Evolutionary conservation across 2,888 invertebrate genomes (phyloP), one percentile per base, ranked within the genome.

Genomic region (Epirrhoe tristata): DNA sequence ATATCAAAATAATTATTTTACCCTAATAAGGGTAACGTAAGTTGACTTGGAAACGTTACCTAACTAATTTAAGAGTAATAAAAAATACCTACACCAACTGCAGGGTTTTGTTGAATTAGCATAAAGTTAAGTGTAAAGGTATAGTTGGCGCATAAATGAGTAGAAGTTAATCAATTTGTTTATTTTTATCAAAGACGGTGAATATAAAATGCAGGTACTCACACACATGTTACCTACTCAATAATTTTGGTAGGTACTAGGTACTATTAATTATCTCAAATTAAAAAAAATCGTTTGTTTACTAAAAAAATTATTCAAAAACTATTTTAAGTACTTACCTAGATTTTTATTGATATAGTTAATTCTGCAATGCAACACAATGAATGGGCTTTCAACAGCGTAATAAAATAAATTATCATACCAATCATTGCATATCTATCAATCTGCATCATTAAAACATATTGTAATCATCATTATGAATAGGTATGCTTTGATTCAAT

Each of bases 401-500:
- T n/a, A 52, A 51, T 48, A 58, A 58, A 36, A 52, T 59, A 36
- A 43, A 60, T 53, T 43, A 43, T 34, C 46, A 63, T 57, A 39
- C 36, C 54, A 66, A 55, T 62, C 34, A 61, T 50, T 63, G 16
- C 4, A 7, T 56, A 55, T 52, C 16, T 48, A 48, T 16, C 12
- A 16, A 48, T 16, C 55, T 55, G 36, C 52, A 14, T 82, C 80
- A 78, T n/a, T 83, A 83, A 84, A 78, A 76, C 76, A 78, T n/a
- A n/a, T n/a, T 74, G 78, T 86, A 88, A 90, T 88, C 86, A 86
- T 86, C 83, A 84, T 81, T 80, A 71, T 87, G 88, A 88, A 88
- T 86, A 83, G 86, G 83, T 83, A 82, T 80, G 81, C 77, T 80
- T 80, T 89, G 87, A 90, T 90, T 89, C 86, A 86, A 88, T 87